Evolutionary conservation across 2,797 vertebrate species (phyloP), one percentile per base, ranked within the genome.

Genomic region (Philypnodon macrostomus): DNA sequence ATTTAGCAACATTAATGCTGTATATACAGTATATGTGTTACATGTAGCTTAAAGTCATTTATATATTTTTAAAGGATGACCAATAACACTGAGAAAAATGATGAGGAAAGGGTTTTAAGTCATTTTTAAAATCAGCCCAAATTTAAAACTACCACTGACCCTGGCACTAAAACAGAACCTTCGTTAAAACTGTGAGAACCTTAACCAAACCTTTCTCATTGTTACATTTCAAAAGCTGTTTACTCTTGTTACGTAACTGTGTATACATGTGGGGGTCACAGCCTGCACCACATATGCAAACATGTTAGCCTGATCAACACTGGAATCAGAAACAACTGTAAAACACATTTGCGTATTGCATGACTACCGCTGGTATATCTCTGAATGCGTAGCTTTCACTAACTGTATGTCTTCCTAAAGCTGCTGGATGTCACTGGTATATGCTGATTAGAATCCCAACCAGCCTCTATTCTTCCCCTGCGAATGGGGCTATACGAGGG

Each of bases 391-490:
- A 64, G 40, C 49, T 53, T 53, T 36, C 24, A 67, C 55, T 63
- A 19, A 68, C 53, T 63, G 62, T 66, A 55, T 76, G 52, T 55
- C 50, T 58, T 70, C 38, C 54, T 59, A 68, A 63, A 67, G 70
- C 69, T 67, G 53, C 30, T 58, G 68, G 60, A 68, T 67, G 64
- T 67, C 66, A 47, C 73, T 61, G 81, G 65, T 73, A 70, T 68
- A 71, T 54, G 64, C 72, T 87, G 86, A 85, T 87, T 85, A 78
- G 82, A 90, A 87, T 89, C 79, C 81, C 75, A 86, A 85, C 84
- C 81, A 88, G 79, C 49, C 62, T 63, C 72, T 74, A 86, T 87
- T 88, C 84, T 85, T 70, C 72, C 38, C 41, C 10, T 1, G 6
- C 27, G 8, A 21, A 21, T 19, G 3, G 9, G 32, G 55, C n/a